phyloP scores from a whole-genome alignment of 2,113 vertebrate species.

The Malaclemys terrapin region DNA sequence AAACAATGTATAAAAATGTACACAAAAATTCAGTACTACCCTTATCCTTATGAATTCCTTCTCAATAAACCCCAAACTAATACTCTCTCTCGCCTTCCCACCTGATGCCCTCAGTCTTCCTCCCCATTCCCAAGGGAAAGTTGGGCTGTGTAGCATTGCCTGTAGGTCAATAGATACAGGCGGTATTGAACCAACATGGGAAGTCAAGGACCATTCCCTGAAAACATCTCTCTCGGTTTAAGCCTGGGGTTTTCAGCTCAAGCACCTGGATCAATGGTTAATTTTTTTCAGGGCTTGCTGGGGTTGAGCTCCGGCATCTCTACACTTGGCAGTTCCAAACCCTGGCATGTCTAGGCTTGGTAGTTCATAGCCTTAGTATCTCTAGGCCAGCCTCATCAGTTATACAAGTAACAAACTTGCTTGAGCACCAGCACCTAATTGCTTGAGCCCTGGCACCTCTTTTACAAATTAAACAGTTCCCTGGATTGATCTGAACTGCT shows the following conservation, averaged over 20 bases:
- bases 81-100: neutral
- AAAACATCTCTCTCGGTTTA: neutral
- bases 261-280: neutral
- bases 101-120: neutral
- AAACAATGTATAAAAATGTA: neutral
- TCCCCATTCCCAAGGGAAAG: neutral
- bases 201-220: rapidly evolving
- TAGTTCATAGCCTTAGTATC: too few relatives aligned
- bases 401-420: too few relatives aligned
- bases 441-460: too few relatives aligned
- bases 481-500: neutral
- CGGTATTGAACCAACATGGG: neutral
- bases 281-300: too few relatives aligned
- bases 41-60: neutral
- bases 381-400: too few relatives aligned
- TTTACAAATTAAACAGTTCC: too few relatives aligned
- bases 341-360: too few relatives aligned
- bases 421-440: too few relatives aligned
- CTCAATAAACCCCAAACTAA: neutral
- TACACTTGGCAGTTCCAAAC: too few relatives aligned
- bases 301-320: too few relatives aligned
- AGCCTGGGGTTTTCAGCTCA: neutral
- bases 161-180: neutral
- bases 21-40: neutral
- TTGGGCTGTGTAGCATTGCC: neutral